phyloP scores from a whole-genome alignment of 2,888 invertebrate species.

The Drosophila vallismaia region DNA sequence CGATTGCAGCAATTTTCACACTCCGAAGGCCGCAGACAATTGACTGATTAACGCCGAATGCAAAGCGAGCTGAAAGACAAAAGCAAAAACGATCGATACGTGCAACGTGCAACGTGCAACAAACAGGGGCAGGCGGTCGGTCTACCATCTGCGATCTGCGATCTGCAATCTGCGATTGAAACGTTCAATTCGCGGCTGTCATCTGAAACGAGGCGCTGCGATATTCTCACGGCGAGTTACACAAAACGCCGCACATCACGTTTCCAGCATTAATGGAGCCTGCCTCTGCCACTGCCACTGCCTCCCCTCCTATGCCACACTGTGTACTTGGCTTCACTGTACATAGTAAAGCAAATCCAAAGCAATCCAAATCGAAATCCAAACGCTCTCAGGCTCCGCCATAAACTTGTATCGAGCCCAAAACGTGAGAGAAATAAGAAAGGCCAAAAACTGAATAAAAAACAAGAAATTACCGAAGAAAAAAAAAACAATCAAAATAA shows the following conservation, averaged over 20 bases:
- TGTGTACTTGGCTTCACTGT: conserved; percentile 8
- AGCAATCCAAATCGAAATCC: conserved; percentile 32
- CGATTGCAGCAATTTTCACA: conserved; percentile 74
- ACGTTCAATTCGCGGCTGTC: conserved; percentile 43
- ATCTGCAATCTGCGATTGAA: conserved; percentile 28
- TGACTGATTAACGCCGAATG: conserved; percentile 36
- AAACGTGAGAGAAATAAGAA: conserved; percentile 79
- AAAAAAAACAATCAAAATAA: conserved; percentile 45
- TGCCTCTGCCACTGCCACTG: neutral
- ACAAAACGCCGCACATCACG: conserved; percentile 77
- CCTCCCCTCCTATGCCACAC: too few relatives aligned
- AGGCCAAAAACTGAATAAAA: conserved; percentile 59
- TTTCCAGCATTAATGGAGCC: conserved; percentile 62
- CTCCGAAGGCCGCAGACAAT: conserved; percentile 66
- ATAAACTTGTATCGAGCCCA: conserved; percentile 61
- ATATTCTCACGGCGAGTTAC: conserved; percentile 79
- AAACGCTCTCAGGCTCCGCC: conserved; percentile 59
- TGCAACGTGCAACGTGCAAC: conserved; percentile 23
- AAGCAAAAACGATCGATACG: conserved; percentile 19
- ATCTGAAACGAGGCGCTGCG: conserved; percentile 47
- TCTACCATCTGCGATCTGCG: neutral
- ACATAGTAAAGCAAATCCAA: conserved; percentile 12
- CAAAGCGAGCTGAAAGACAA: conserved; percentile 40
- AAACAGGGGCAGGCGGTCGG: too few relatives aligned
- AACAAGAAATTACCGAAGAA: conserved; percentile 42